A percentile compares a stretch with the other conserved stretches of the same genome.
Evolutionary conservation across 2,888 invertebrate genomes (phyloP).

Genomic region (Thera britannica): DNA sequence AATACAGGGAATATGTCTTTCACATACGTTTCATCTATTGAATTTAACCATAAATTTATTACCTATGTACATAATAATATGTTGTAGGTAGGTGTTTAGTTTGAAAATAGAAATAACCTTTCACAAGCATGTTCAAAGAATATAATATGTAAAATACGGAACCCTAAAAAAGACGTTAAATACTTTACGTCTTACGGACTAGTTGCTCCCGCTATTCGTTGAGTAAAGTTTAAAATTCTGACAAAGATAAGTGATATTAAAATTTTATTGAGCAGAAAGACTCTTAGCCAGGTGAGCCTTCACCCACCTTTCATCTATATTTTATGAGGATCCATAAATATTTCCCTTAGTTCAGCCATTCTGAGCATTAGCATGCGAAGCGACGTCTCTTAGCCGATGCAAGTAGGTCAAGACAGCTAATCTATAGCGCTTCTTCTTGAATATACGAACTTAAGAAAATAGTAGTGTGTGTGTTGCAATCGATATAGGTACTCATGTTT

Average conservation of each 20-base stretch:
- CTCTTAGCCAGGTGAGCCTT: conserved; percentile 11
- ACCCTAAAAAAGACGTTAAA: no score
- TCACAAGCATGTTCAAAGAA: no score
- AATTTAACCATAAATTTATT: no score
- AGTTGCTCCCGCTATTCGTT: background rate
- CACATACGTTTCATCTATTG: no score
- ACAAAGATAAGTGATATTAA: conserved; percentile 10
- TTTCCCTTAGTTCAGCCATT: conserved; percentile 21
- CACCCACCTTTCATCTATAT: conserved; percentile 23
- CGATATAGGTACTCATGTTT: no score
- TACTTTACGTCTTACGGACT: no score
- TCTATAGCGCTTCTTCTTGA: conserved; percentile 26
- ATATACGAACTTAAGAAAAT: background rate
- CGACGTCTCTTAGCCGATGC: conserved; percentile 24
- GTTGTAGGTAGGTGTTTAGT: no score
- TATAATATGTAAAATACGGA: no score
- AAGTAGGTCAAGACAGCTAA: conserved; percentile 41
- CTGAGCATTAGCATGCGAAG: conserved; percentile 25
- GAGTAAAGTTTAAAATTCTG: background rate
- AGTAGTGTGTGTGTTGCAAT: background rate
- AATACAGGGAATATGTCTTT: no score
- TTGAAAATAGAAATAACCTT: no score
- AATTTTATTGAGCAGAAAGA: conserved; percentile 14
- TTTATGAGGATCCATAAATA: conserved; percentile 27
- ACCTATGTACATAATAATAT: no score